phyloP scores from a whole-genome alignment of 2,888 invertebrate genomes.

The Phorcus lineatus region DNA sequence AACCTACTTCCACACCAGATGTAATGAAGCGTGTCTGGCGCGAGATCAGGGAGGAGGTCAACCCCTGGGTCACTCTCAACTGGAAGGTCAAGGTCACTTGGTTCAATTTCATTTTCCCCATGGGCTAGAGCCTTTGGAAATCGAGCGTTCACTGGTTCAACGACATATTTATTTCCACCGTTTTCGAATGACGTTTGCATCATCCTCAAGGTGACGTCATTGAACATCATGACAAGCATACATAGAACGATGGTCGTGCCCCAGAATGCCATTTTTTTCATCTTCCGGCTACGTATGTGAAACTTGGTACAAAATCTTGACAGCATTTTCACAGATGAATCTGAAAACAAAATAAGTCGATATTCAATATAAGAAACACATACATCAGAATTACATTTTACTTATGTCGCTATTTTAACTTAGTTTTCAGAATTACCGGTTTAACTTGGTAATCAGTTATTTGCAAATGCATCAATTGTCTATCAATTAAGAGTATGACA shows the following conservation, averaged over 20 bases:
- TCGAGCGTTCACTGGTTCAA: neutral
- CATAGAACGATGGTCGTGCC: neutral
- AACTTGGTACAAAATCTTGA: neutral
- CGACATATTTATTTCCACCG: neutral
- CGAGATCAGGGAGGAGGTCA: neutral
- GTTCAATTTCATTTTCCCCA: neutral
- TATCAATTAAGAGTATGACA: too few relatives aligned
- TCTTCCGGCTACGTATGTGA: neutral
- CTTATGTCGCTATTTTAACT: too few relatives aligned
- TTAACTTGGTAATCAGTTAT: too few relatives aligned
- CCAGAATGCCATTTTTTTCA: neutral
- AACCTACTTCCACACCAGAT: conserved; percentile 33
- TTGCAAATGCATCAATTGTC: too few relatives aligned
- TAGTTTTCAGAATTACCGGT: too few relatives aligned
- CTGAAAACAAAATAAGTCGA: too few relatives aligned
- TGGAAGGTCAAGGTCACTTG: neutral
- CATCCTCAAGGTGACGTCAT: conserved; percentile 7
- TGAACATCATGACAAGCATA: neutral
- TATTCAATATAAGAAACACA: too few relatives aligned
- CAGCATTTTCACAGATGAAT: too few relatives aligned
- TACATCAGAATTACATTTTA: too few relatives aligned
- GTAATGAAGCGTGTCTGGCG: conserved; percentile 27
- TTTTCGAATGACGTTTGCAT: neutral
- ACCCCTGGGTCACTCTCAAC: neutral
- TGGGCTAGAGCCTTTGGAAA: neutral